phyloP scores from a whole-genome alignment of 2,113 vertebrate species.

The Psettodes erumei region DNA sequence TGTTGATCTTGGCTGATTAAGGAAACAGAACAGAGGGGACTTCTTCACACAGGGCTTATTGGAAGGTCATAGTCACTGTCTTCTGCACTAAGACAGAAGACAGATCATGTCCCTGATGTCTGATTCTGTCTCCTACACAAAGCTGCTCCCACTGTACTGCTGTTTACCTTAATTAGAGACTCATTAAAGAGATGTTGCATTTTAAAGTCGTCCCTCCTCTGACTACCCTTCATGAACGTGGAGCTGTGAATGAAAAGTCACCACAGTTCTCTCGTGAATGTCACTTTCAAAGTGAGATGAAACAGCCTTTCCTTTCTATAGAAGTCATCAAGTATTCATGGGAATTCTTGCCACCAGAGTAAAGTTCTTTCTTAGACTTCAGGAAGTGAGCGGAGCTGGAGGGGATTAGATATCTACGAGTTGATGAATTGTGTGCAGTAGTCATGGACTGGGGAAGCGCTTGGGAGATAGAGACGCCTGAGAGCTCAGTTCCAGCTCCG shows the following conservation, averaged over 20 bases:
- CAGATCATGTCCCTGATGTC: slow-evolving; percentile 38
- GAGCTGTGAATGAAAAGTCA: slow-evolving; percentile 59
- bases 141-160: slow-evolving; percentile 68
- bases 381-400: slow-evolving; percentile 74
- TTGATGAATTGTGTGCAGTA: slow-evolving; percentile 83
- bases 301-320: slow-evolving; percentile 62
- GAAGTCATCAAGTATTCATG: slow-evolving; percentile 81
- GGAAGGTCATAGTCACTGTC: slow-evolving; percentile 37
- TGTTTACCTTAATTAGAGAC: slow-evolving; percentile 74
- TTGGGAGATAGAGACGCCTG: slow-evolving; percentile 79
- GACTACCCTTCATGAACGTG: slow-evolving; percentile 36
- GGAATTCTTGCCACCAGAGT: slow-evolving; percentile 81
- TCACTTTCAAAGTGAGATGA: slow-evolving; percentile 75
- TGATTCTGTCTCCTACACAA: slow-evolving; percentile 52
- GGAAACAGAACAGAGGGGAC: slow-evolving; percentile 59
- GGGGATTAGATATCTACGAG: slow-evolving; percentile 78
- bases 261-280: slow-evolving; percentile 53
- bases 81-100: slow-evolving; percentile 47
- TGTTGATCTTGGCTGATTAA: slow-evolving; percentile 66
- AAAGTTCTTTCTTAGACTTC: slow-evolving; percentile 81
- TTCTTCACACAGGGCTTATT: slow-evolving; percentile 66
- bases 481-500: slow-evolving; percentile 80
- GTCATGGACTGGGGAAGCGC: slow-evolving; percentile 78
- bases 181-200: slow-evolving; percentile 75
- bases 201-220: slow-evolving; percentile 58